Evolutionary conservation across 1,140 invertebrate species (phyloP).

Genomic region (Drosophila repletoides): DNA sequence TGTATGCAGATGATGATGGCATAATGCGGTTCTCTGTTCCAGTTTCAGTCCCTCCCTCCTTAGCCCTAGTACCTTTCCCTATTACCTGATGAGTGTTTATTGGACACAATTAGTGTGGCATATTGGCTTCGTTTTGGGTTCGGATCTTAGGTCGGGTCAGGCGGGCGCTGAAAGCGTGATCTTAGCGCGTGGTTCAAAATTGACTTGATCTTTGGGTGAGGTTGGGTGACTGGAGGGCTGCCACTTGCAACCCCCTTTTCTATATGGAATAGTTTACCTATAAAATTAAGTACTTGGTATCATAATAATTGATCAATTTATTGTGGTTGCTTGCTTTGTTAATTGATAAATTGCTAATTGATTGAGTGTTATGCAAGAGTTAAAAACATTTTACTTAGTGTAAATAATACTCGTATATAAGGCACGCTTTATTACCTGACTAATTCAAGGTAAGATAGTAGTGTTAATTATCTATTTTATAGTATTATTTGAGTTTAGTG

Average conservation of each 20-base stretch:
- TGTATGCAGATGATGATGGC: conserved; percentile 78
- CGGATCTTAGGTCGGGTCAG: conserved; percentile 37
- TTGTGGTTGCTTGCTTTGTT: conserved; percentile 3
- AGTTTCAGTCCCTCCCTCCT: conserved; percentile 45
- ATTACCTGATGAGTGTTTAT: conserved; percentile 66
- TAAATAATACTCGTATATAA: too few relatives aligned
- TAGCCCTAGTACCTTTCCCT: conserved; percentile 11
- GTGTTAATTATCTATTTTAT: background rate
- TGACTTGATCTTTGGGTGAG: conserved; percentile 31
- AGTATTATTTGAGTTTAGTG: too few relatives aligned
- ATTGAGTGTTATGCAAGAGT: background rate
- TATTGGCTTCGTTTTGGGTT: conserved; percentile 62
- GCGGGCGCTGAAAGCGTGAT: conserved; percentile 58
- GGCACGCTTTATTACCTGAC: too few relatives aligned
- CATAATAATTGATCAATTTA: conserved; percentile 31
- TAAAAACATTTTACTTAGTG: conserved; percentile 1
- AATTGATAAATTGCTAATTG: conserved; percentile 21
- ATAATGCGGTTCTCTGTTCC: conserved; percentile 62
- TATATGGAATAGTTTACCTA: too few relatives aligned
- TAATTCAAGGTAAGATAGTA: too few relatives aligned
- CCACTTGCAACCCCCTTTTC: conserved; percentile 21
- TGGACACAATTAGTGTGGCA: conserved; percentile 78
- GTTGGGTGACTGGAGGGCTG: conserved; percentile 4
- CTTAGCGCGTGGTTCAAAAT: conserved; percentile 41
- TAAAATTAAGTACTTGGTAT: background rate